Evolutionary conservation across 2,113 vertebrate genomes (phyloP), one percentile per base, ranked within the genome.

Genomic region (Phasianus colchicus): DNA sequence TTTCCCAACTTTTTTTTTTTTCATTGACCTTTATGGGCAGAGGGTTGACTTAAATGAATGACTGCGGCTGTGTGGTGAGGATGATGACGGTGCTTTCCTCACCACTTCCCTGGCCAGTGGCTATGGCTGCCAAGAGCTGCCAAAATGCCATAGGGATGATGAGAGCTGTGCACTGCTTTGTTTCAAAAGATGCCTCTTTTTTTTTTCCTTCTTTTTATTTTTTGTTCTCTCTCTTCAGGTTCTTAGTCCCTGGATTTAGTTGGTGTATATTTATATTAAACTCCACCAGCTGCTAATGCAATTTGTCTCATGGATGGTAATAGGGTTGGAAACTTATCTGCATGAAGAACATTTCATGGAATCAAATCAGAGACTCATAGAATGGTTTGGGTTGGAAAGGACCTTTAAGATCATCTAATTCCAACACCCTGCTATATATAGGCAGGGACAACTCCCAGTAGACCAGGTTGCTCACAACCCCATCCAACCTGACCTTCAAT

Each of bases 191-290:
- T 43, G 12, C 40, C 29, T 32, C 19, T 12, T 24, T 47, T 50
- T 22, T 38, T 13, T n/a, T 22, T 25, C 2, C 30, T 22, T 25
- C 2, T 36, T 36, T 36, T 24, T 1, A 2, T 7, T 21, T 10
- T 47, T 60, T 11, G 2, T 16, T 24, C 11, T 7, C 13, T 21
- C 6, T 42, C 16, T 65, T 50, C 15, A 14, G 22, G 12, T 4
- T 65, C 74, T 88, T n/a, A 65, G 8, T 15, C 20, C 9, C 30
- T 13, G 13, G 29, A 9, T 69, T 69, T 70, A 25, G 14, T 22
- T 29, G 55, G 18, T 29, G 14, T 29, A 40, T 27, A 63, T 8
- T 5, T 21, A 34, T 30, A 34, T 30, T 58, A 64, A 64, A 27
- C 17, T 64, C 22, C 24, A 10, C 16, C 42, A 25, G 1, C 18